Conservation (phyloP, 2,797 vertebrate species). For the Anolis apletophallus region DNA sequence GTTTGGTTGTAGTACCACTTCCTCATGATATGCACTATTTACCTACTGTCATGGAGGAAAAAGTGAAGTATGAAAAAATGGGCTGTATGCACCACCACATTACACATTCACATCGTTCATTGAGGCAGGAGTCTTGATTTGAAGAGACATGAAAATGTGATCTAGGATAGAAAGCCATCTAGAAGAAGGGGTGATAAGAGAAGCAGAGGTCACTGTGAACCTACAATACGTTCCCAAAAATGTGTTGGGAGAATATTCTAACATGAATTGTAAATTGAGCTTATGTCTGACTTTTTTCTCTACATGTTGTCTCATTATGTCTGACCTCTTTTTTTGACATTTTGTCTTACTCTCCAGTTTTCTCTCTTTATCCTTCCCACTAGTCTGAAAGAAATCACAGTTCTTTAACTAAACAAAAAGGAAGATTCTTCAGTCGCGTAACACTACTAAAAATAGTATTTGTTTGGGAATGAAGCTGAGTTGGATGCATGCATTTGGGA, state of each 20-base stretch:
- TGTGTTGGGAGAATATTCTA: not conserved
- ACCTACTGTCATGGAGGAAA: not conserved
- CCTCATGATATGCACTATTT: not conserved
- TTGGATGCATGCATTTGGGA: not conserved
- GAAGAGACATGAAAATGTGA: not conserved
- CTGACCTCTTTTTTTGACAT: not conserved
- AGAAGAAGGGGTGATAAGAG: not conserved
- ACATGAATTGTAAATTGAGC: not conserved
- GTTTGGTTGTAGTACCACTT: not conserved
- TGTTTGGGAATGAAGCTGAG: not conserved
- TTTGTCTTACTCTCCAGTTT: not conserved
- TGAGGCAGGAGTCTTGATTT: not conserved
- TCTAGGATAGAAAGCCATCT: not conserved
- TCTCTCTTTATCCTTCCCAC: not conserved
- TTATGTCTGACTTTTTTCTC: not conserved
- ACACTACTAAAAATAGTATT: not conserved
- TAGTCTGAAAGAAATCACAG: not conserved
- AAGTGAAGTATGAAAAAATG: not conserved
- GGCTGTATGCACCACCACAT: not conserved
- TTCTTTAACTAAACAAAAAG: not conserved
- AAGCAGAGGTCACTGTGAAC: not conserved
- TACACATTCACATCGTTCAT: not conserved
- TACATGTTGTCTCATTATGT: not conserved
- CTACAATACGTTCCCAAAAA: not conserved
- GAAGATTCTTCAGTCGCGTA: not conserved